These are phyloP conservation scores for Astropecten irregularis DNA, from an alignment of 53 echinoderm and acorn worm genomes.

Conservation along the genomic window DNA sequence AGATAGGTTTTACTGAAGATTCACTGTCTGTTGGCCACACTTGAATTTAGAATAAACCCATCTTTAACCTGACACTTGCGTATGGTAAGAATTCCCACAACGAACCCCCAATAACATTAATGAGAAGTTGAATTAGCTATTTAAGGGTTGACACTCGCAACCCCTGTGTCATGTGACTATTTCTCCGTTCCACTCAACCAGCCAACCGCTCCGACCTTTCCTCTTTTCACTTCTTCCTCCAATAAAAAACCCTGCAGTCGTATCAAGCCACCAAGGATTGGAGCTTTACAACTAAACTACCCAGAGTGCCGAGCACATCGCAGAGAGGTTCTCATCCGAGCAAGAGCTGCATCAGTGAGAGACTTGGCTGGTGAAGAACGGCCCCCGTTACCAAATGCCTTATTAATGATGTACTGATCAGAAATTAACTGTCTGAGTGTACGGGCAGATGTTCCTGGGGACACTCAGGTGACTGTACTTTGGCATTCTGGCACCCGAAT, in stretches of 20 bases:
- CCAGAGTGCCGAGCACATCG: constrained; percentile 37
- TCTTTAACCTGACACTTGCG: background rate
- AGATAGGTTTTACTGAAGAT: too few species aligned
- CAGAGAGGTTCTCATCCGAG: background rate
- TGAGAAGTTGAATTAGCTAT: background rate
- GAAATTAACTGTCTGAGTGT: constrained; percentile 50
- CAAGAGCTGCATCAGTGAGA: background rate
- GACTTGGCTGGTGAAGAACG: background rate
- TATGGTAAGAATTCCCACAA: background rate
- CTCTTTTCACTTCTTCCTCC: too few species aligned
- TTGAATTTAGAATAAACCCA: constrained; percentile 12
- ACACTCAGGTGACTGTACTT: constrained; percentile 40
- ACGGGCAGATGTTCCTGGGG: constrained; percentile 36
- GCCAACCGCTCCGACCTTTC: too few species aligned
- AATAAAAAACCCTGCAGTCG: background rate
- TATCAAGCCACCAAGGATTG: background rate
- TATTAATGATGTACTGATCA: constrained; percentile 55
- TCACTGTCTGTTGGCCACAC: too few species aligned
- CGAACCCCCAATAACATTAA: background rate
- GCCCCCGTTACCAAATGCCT: constrained; percentile 19
- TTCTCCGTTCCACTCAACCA: too few species aligned
- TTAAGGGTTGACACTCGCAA: background rate
- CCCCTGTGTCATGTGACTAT: too few species aligned
- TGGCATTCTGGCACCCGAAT: constrained; percentile 1
- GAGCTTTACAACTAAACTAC: background rate